Base-by-base conservation (phyloP, 2,888 invertebrate species). In the Geotrupes spiniger region DNA sequence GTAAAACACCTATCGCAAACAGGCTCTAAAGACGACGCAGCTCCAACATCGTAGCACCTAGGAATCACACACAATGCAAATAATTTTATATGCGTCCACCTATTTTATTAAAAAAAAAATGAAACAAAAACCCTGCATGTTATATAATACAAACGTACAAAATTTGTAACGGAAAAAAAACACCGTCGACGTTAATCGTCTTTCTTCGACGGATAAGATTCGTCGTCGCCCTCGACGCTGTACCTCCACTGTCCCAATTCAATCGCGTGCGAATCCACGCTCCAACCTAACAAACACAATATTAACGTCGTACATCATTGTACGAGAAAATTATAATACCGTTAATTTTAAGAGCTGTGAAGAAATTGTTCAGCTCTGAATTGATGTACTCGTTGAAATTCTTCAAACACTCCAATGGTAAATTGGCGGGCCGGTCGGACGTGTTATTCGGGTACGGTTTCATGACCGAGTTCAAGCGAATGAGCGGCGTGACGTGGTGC, bases 1-100 rank as follows among this genome's bases (percentile, higher is more conserved):
- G 87, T 97, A n/a, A 93, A 92, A 72, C 97, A 97, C 75, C 79
- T 97, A 49, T 91, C 92, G 6, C 95, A 95, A 69, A 85, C 85
- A 42, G 83, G 80, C 52, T 74, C 74, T 36, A 78, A 80, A 63
- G 74, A 74, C 44, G 75, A 76, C 43, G 56, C 58, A 46, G 48
- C 61, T 21, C 56, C 62, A 14, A 53, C 62, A 29, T 59, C 65
- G 11, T 66, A 53, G 59, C 51, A 54, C 42, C 16, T 45, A 16
- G 21, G 50, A 48, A 48, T 43, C 49, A 39, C 53, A 58, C 53
- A 46, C 50, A 38, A 46, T 47, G 26, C 36, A 40, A 42, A 26
- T 33, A 46, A 36, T 47, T 52, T 42, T 58, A 63, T 65, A 12
- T 33, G 12, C 14, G 10, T 66, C 62, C 44, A 44, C 25, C n/a